phyloP scores from a whole-genome alignment of 2,888 invertebrate species.

The Caradrina kadenii region DNA sequence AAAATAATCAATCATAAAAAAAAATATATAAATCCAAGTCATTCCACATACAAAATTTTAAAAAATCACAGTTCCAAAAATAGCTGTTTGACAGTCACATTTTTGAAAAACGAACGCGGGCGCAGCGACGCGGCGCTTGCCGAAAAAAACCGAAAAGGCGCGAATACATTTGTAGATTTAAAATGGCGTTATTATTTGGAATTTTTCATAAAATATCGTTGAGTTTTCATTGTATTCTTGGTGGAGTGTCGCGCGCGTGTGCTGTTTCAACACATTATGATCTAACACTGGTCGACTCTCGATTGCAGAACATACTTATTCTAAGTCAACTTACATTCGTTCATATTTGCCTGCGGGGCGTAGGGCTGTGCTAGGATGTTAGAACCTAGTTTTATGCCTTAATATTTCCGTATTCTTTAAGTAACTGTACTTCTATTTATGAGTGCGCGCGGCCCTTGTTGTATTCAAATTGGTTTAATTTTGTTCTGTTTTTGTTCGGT shows the following conservation, averaged over 20 bases:
- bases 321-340: conserved; percentile 91
- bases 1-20: conserved; percentile 63
- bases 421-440: conserved; percentile 51
- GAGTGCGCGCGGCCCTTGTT: conserved; percentile 26
- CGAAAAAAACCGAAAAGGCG: conserved; percentile 67
- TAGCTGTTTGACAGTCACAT: conserved; percentile 73
- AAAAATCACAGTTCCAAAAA: conserved; percentile 65
- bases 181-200: conserved; percentile 63
- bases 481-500: conserved; percentile 7
- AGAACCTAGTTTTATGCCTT: conserved; percentile 70
- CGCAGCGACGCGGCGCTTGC: conserved; percentile 53
- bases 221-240: conserved; percentile 82
- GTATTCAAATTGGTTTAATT: conserved; percentile 34
- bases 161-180: conserved; percentile 65
- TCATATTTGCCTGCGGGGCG: conserved; percentile 90
- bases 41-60: conserved; percentile 56
- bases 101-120: conserved; percentile 67
- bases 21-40: conserved; percentile 55
- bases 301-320: conserved; percentile 91
- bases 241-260: conserved; percentile 85
- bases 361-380: conserved; percentile 86
- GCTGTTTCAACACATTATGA: conserved; percentile 90
- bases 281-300: conserved; percentile 90
- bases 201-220: conserved; percentile 65
- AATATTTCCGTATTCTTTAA: conserved; percentile 57